Conservation (phyloP, 2,797 vertebrate genomes). For the Tarsius wallacei region DNA sequence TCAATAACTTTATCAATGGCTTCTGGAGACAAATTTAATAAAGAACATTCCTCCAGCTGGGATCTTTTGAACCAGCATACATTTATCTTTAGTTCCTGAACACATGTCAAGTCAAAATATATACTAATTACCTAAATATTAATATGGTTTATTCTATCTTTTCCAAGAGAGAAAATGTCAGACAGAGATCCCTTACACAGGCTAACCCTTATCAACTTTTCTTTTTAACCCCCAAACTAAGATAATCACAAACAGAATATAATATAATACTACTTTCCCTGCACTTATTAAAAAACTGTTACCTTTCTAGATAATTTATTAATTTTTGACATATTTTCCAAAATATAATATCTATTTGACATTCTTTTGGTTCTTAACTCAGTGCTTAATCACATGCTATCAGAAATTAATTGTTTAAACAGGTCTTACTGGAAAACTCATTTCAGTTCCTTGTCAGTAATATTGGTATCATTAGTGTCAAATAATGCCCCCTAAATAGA, state of each 20-base stretch:
- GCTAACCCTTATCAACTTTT: background rate
- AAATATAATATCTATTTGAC: background rate
- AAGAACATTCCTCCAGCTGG: conserved; percentile 7
- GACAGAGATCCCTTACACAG: background rate
- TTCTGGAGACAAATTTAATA: conserved; percentile 43
- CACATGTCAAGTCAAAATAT: conserved; percentile 56
- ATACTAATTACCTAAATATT: conserved; percentile 47
- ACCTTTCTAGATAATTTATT: background rate
- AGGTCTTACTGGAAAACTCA: background rate
- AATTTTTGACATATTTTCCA: background rate
- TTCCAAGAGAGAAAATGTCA: background rate
- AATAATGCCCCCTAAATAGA: background rate
- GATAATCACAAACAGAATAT: background rate
- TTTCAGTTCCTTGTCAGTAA: background rate
- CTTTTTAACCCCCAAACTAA: background rate
- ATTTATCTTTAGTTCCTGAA: conserved; percentile 49
- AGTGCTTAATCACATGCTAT: background rate
- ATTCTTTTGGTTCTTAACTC: background rate
- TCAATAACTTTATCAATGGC: conserved; percentile 37
- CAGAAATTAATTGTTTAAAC: conserved; percentile 48
- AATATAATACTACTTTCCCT: conserved; percentile 9
- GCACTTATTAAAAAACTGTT: background rate
- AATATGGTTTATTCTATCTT: background rate
- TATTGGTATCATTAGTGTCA: background rate
- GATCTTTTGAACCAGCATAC: conserved; percentile 57